These are phyloP conservation scores for Sprattus sprattus DNA, from an alignment of 2,113 vertebrate genomes.

Conservation along the genomic window DNA sequence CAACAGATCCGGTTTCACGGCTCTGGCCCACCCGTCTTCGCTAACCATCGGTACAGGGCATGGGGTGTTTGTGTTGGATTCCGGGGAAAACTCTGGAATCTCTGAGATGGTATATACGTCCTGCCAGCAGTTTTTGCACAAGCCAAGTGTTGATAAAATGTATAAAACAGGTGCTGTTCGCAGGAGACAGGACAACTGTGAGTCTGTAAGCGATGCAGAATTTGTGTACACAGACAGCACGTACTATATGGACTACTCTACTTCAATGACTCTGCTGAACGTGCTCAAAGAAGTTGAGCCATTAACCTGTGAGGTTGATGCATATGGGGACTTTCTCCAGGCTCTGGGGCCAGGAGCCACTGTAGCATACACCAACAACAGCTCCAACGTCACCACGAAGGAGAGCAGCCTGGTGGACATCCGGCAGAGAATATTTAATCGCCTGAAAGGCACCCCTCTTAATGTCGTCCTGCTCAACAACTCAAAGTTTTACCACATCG, in stretches of 20 bases:
- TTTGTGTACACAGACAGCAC: constrained; percentile 92
- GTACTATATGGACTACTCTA: constrained; percentile 81
- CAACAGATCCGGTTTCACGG: constrained; percentile 83
- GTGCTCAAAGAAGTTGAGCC: constrained; percentile 74
- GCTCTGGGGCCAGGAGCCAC: constrained; percentile 82
- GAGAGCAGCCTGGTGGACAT: constrained; percentile 65
- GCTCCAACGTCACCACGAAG: constrained; percentile 65
- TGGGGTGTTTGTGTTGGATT: constrained; percentile 87
- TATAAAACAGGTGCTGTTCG: constrained; percentile 70
- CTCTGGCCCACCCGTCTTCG: constrained; percentile 86
- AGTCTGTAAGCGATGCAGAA: constrained; percentile 44
- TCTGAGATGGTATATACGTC: constrained; percentile 68
- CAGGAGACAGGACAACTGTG: not conserved
- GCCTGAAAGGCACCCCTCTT: constrained; percentile 78
- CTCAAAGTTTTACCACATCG: constrained; percentile 92
- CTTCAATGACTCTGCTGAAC: constrained; percentile 66
- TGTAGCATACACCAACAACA: constrained; percentile 72
- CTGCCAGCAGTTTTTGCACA: constrained; percentile 86
- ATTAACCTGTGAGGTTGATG: constrained; percentile 87
- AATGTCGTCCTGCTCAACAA: constrained; percentile 87
- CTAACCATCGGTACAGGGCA: constrained; percentile 82
- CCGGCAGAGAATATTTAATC: constrained; percentile 77
- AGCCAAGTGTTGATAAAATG: constrained; percentile 81
- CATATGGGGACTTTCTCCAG: constrained; percentile 93
- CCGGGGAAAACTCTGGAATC: constrained; percentile 14